phyloP scores from a whole-genome alignment of 2,113 vertebrate species.

The Corydoras maculifer region DNA sequence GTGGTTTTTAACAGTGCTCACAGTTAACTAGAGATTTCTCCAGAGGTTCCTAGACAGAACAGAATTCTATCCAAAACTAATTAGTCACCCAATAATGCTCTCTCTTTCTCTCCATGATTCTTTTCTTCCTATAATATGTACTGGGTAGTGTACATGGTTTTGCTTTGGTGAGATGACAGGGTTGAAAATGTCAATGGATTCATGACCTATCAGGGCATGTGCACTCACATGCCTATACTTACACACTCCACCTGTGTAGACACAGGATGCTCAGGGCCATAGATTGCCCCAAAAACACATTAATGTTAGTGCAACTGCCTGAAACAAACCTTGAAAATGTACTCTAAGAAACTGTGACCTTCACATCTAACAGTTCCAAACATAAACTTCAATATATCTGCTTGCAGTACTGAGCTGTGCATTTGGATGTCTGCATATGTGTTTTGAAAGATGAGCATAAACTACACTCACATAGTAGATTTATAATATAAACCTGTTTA shows the following conservation, averaged over 20 bases:
- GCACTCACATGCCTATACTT: slow-evolving; percentile 18
- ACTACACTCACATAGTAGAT: too few relatives aligned
- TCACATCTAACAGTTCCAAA: slow-evolving; percentile 36
- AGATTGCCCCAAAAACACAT: slow-evolving; percentile 29
- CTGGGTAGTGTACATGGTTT: slow-evolving; percentile 43
- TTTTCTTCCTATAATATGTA: slow-evolving; percentile 25
- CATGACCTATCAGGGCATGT: slow-evolving; percentile 67
- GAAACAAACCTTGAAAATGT: slow-evolving; percentile 26
- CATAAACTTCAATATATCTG: slow-evolving; percentile 42
- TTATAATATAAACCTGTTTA: too few relatives aligned
- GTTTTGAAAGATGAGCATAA: not conserved
- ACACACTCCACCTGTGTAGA: slow-evolving; percentile 13
- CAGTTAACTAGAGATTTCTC: too few relatives aligned
- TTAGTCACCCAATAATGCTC: slow-evolving; percentile 18
- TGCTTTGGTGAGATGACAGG: slow-evolving; percentile 67
- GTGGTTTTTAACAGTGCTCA: too few relatives aligned
- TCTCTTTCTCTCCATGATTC: not conserved
- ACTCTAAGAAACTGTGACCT: slow-evolving; percentile 43
- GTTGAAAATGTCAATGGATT: slow-evolving; percentile 89
- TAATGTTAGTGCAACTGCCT: slow-evolving; percentile 24
- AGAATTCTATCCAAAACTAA: slow-evolving; percentile 15
- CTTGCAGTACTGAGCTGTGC: slow-evolving; percentile 1
- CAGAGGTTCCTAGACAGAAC: too few relatives aligned
- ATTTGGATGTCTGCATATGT: slow-evolving; percentile 8
- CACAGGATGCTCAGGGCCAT: slow-evolving; percentile 2